phyloP scores from a whole-genome alignment of 92 coral and sea anemone species.

The Bergia puertoricense region DNA sequence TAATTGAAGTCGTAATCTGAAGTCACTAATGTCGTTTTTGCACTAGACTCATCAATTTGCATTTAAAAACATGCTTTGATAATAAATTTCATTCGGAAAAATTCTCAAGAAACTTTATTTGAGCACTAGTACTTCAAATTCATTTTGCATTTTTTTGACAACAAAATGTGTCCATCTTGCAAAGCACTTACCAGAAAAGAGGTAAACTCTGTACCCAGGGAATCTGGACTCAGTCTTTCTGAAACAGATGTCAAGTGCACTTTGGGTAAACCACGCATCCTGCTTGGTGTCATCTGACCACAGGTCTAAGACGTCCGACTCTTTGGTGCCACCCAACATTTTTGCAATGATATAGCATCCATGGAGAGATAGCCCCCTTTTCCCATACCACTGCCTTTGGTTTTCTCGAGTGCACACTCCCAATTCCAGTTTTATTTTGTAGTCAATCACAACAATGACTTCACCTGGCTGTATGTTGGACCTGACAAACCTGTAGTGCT shows the following conservation, averaged over 20 bases:
- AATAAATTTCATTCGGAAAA: too few relatives aligned
- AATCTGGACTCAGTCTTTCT: conserved; percentile 1
- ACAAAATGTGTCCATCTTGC: not conserved
- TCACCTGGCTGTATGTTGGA: conserved; percentile 45
- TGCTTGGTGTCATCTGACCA: not conserved
- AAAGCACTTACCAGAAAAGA: conserved; percentile 15
- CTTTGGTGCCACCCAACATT: conserved; percentile 41
- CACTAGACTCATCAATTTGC: too few relatives aligned
- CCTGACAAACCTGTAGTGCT: conserved; percentile 25
- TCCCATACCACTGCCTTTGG: conserved; percentile 57
- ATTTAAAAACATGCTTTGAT: too few relatives aligned
- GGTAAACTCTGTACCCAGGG: conserved; percentile 22
- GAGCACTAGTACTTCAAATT: not conserved
- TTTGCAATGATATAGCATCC: conserved; percentile 29
- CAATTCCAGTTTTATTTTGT: conserved; percentile 48
- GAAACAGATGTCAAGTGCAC: not conserved
- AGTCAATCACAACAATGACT: conserved; percentile 43
- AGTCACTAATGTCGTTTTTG: too few relatives aligned
- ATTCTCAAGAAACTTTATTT: too few relatives aligned
- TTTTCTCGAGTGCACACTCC: conserved; percentile 45
- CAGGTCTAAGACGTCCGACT: conserved; percentile 17
- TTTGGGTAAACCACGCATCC: not conserved
- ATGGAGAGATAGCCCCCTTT: conserved; percentile 25
- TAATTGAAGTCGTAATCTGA: too few relatives aligned
- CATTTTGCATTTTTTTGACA: not conserved